phyloP scores from a whole-genome alignment of 2,113 vertebrate species.

The Centropristis striata region DNA sequence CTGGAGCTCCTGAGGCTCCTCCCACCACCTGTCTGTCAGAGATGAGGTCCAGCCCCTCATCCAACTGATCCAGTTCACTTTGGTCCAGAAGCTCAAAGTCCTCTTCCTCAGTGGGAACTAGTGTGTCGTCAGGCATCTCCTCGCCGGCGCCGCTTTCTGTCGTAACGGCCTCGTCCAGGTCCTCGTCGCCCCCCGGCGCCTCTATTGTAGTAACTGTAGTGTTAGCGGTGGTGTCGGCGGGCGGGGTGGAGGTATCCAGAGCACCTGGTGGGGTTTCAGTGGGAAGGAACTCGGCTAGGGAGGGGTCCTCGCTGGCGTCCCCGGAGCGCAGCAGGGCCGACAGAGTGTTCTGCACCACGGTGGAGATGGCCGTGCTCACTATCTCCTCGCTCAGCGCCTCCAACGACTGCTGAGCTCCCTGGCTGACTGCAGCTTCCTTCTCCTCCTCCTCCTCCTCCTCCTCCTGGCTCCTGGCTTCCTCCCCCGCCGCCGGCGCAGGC shows the following conservation, averaged over 20 bases:
- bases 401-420: constrained; percentile 79
- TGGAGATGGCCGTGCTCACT: constrained; percentile 90
- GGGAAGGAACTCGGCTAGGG: constrained; percentile 80
- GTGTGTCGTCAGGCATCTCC: constrained; percentile 71
- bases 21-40: constrained; percentile 75
- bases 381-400: constrained; percentile 92
- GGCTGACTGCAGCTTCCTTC: constrained; percentile 2
- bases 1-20: constrained; percentile 50
- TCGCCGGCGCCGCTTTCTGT: constrained; percentile 41
- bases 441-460: constrained; percentile 24
- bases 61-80: constrained; percentile 95
- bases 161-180: constrained; percentile 43
- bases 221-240: constrained; percentile 41
- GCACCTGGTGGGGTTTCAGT: constrained; percentile 81
- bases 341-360: constrained; percentile 91
- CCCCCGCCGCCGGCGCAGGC: constrained; percentile 41
- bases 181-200: constrained; percentile 16
- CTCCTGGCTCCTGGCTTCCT: neutral
- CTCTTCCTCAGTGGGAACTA: constrained; percentile 87
- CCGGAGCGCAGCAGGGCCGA: constrained; percentile 88
- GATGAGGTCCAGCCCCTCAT: constrained; percentile 87
- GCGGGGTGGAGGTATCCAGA: constrained; percentile 74
- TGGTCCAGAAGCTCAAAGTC: constrained; percentile 99
- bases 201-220: constrained; percentile 22
- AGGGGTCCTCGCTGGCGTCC: constrained; percentile 83